Evolutionary conservation across 2,797 vertebrate species (phyloP), one percentile per base, ranked within the genome.

Genomic region (Myotis findleyi): DNA sequence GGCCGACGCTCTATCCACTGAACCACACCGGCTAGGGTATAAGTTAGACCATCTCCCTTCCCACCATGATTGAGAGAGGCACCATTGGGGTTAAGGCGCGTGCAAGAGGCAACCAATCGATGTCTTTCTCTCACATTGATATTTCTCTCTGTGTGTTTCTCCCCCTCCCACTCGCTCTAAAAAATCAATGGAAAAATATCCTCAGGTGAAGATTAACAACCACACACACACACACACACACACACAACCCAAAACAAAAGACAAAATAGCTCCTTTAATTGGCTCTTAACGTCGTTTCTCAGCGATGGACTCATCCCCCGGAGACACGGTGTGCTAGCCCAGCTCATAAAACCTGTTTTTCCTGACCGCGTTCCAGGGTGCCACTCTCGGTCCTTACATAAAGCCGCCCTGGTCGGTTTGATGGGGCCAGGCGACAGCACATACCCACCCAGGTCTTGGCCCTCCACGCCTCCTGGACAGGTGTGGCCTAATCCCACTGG

Each of bases 281-380:
- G 98, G 83, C 96, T 97, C 95, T 97, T 81, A 95, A 89, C 97
- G 96, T 97, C 0, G 30, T 97, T 98, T 98, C 97, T 93, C 95
- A 51, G 88, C 96, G 97, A 90, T 79, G 94, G 92, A 95, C 97
- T 97, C 96, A 98, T 97, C 95, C 97, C 69, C 1, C 6, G 7
- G 76, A 96, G 96, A 96, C 57, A 68, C 27, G 21, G 71, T 47
- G 82, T 97, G 93, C 91, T 96, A 88, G 91, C 13, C 5, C 17
- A 94, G 91, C 96, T 97, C 90, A 64, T 96, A 96, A 97, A 87
- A 79, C 33, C 83, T 91, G 93, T 81, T 94, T 72, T 83, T 72
- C n/a, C 5, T 0, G 6, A 73, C 83, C 75, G 2, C 17, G 91
- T 91, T 72, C 87, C 89, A 83, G 62, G 68, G n/a, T 36, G 80